Evolutionary conservation across 2,113 vertebrate genomes (phyloP).

Genomic region (Corynorhinus townsendii): DNA sequence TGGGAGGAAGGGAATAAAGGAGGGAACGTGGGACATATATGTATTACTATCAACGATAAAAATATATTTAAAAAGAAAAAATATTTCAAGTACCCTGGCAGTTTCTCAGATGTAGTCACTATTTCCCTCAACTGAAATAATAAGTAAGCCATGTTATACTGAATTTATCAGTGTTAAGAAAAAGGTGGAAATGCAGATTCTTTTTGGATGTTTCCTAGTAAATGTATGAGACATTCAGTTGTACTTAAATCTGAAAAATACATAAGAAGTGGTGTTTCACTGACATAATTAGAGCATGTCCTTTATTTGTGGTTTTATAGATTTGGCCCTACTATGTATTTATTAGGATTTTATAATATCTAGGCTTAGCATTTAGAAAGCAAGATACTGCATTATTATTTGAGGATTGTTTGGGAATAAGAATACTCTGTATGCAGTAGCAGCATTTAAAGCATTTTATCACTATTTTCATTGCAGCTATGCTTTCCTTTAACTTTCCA

Average conservation of each 20-base stretch:
- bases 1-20: too few species aligned
- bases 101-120: rapidly evolving
- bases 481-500: background rate
- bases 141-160: background rate
- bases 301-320: background rate
- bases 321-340: background rate
- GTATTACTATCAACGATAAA: too few species aligned
- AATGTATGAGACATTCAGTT: background rate
- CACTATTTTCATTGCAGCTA: background rate
- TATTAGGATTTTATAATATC: background rate
- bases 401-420: background rate
- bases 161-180: background rate
- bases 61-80: too few species aligned
- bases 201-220: background rate
- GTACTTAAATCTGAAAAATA: background rate
- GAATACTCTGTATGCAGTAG: too few species aligned
- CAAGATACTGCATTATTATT: background rate
- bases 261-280: background rate
- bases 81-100: too few species aligned
- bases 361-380: background rate
- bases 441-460: background rate
- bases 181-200: background rate
- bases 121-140: background rate
- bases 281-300: background rate
- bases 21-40: too few species aligned